Conservation (phyloP, 23 tunicate genomes). For the Trididemnum clinides region DNA sequence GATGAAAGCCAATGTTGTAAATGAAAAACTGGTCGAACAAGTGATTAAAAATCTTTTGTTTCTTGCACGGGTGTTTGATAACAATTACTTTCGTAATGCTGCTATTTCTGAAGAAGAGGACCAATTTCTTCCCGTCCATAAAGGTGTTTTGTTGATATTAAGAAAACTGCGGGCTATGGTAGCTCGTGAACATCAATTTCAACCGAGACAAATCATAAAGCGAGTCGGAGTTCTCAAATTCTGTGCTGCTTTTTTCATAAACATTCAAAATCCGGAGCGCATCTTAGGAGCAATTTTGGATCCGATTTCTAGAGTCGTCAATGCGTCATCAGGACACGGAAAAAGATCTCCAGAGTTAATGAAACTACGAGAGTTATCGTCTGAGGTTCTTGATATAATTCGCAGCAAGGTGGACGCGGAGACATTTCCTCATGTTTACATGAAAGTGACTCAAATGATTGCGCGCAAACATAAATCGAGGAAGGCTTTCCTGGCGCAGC, state of each 20-base stretch:
- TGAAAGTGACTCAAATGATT: conserved; percentile 38
- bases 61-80: conserved; percentile 37
- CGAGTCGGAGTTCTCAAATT: conserved; percentile 71
- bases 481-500: conserved; percentile 53
- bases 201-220: conserved; percentile 48
- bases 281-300: conserved; percentile 41
- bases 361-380: conserved; percentile 37
- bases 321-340: conserved; percentile 23
- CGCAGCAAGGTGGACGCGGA: conserved; percentile 49
- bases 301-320: conserved; percentile 55
- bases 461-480: conserved; percentile 32
- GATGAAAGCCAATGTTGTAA: conserved; percentile 18
- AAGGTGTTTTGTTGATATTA: conserved; percentile 13
- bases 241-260: conserved; percentile 62
- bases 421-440: conserved; percentile 36
- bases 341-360: conserved; percentile 37
- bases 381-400: conserved; percentile 67
- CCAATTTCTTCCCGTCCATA: neutral
- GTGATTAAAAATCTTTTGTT: conserved; percentile 67
- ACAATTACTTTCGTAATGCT: neutral
- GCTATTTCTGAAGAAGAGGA: neutral
- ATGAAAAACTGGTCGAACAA: conserved; percentile 63
- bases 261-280: conserved; percentile 20
- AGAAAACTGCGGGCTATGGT: conserved; percentile 23
- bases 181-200: conserved; percentile 52